Evolutionary conservation across 1,140 invertebrate species (phyloP).

Genomic region (Chrysomallon squamiferum): DNA sequence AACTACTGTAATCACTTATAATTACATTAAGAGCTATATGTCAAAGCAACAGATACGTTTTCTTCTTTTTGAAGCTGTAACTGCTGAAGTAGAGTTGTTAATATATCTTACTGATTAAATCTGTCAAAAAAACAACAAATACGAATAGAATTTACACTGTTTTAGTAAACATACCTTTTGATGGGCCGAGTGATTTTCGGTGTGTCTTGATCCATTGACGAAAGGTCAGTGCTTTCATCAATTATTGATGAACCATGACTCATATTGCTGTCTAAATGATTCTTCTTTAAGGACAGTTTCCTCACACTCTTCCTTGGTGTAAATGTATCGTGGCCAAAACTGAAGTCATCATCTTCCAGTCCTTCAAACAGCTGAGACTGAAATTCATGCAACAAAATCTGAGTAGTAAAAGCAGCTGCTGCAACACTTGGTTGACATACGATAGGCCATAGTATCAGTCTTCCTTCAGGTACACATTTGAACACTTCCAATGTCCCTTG

Average conservation of each 20-base stretch:
- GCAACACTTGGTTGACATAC: too few species aligned
- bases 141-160: background rate
- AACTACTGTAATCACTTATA: too few species aligned
- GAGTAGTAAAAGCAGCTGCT: too few species aligned
- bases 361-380: conserved; percentile 68
- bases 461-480: too few species aligned
- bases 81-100: too few species aligned
- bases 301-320: conserved; percentile 68
- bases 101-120: too few species aligned
- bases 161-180: conserved; percentile 16
- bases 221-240: conserved; percentile 25
- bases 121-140: background rate
- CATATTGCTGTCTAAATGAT: conserved; percentile 18
- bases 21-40: too few species aligned
- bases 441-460: too few species aligned
- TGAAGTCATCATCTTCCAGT: conserved; percentile 66
- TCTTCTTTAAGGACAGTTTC: conserved; percentile 63
- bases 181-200: conserved; percentile 6
- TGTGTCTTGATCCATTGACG: conserved; percentile 3
- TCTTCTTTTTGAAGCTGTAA: too few species aligned
- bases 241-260: conserved; percentile 37
- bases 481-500: too few species aligned
- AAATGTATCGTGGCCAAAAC: conserved; percentile 62
- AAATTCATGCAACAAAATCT: too few species aligned
- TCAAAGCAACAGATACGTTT: too few species aligned